Evolutionary conservation across 2,797 vertebrate genomes (phyloP).

Genomic region (Ctenopoma kingsleyae): DNA sequence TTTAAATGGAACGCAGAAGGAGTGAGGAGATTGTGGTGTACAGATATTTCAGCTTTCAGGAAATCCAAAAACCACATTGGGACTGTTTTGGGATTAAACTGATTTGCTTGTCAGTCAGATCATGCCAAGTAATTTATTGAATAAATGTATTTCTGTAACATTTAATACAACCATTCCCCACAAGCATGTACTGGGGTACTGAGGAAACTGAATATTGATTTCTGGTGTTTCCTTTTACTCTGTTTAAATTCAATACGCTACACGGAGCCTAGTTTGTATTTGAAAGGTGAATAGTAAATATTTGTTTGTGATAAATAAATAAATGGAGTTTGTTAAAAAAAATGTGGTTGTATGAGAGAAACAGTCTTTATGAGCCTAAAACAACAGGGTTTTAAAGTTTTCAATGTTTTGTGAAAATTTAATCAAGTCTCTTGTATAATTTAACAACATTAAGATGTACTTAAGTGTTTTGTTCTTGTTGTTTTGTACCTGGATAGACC

Average conservation of each 20-base stretch:
- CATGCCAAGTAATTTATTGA: conserved; percentile 30
- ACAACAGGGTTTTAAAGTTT: too few species aligned
- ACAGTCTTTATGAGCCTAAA: too few species aligned
- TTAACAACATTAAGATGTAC: too few species aligned
- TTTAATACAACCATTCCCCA: conserved; percentile 8
- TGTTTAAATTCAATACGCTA: conserved; percentile 25
- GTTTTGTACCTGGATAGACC: too few species aligned
- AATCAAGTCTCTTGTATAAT: too few species aligned
- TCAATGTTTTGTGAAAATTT: too few species aligned
- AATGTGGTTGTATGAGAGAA: too few species aligned
- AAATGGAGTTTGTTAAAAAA: too few species aligned
- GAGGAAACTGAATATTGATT: conserved; percentile 27
- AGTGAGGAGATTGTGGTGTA: conserved; percentile 44
- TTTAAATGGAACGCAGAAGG: conserved; percentile 38
- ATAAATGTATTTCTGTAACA: conserved; percentile 23
- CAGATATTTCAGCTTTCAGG: conserved; percentile 47
- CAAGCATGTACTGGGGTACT: conserved; percentile 22
- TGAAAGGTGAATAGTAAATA: too few species aligned
- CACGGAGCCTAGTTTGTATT: background rate
- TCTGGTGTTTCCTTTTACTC: conserved; percentile 50
- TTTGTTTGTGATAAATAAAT: too few species aligned
- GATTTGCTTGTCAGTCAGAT: conserved; percentile 26
- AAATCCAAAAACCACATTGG: conserved; percentile 65
- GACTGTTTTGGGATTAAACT: conserved; percentile 35
- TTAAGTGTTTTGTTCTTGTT: too few species aligned